These are phyloP conservation scores for Neotoma lepida DNA, from an alignment of 2,113 vertebrate species.

Conservation along the genomic window DNA sequence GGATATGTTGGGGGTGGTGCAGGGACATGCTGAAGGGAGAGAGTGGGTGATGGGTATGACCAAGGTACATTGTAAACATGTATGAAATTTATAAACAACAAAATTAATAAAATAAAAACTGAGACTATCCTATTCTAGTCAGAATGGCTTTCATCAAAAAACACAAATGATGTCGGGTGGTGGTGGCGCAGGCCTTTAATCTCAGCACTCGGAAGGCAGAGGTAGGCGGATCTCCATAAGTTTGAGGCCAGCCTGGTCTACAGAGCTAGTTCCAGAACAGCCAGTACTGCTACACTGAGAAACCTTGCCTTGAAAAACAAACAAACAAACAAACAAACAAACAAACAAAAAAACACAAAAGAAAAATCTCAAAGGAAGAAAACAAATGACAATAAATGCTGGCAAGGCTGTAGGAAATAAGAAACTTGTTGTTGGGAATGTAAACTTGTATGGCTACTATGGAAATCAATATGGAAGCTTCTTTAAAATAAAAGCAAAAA, in stretches of 20 bases:
- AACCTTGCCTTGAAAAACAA: too few relatives aligned
- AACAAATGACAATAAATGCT: background rate
- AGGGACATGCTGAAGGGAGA: background rate
- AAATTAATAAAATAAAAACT: background rate
- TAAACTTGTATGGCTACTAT: background rate
- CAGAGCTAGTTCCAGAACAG: too few relatives aligned
- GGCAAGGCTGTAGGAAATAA: background rate
- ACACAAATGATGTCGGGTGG: background rate
- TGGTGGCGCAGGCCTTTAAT: too few relatives aligned
- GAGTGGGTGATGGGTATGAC: background rate
- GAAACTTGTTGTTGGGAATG: background rate
- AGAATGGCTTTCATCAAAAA: background rate
- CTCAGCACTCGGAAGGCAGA: too few relatives aligned
- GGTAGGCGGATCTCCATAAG: too few relatives aligned
- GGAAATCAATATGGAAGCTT: background rate
- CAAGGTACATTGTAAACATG: background rate
- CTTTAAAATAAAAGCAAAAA: background rate
- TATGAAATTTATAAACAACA: background rate
- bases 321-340: too few relatives aligned
- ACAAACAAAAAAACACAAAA: too few relatives aligned
- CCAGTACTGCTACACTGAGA: too few relatives aligned
- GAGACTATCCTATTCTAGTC: background rate
- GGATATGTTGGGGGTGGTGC: background rate
- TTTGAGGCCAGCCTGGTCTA: too few relatives aligned
- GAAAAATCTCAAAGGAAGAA: background rate